Evolutionary conservation across 1,140 invertebrate genomes (phyloP).

Genomic region (Triops cancriformis): DNA sequence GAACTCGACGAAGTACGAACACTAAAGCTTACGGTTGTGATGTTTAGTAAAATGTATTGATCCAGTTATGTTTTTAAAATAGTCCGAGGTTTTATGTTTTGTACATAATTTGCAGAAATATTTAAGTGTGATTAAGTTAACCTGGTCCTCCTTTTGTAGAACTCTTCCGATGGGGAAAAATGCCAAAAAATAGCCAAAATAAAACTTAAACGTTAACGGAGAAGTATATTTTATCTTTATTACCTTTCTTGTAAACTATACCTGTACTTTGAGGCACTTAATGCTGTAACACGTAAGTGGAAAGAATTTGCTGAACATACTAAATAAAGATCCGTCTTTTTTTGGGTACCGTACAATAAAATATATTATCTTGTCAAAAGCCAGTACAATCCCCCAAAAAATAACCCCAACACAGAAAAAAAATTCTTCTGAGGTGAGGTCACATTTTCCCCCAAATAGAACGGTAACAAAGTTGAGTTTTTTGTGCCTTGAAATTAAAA

Average conservation of each 20-base stretch:
- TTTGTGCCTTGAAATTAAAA: slow-evolving; percentile 1
- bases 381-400: background rate
- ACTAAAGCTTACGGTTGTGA: background rate
- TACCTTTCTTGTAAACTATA: too few relatives aligned
- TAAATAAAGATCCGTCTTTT: background rate
- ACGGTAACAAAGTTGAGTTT: background rate
- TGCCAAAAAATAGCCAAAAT: too few relatives aligned
- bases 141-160: background rate
- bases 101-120: background rate
- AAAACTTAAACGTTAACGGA: too few relatives aligned
- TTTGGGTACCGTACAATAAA: slow-evolving; percentile 14
- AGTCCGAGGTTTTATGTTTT: background rate
- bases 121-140: background rate
- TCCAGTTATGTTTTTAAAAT: background rate
- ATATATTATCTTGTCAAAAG: slow-evolving; percentile 8
- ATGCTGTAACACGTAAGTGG: background rate
- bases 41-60: background rate
- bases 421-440: background rate
- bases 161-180: too few relatives aligned
- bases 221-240: too few relatives aligned
- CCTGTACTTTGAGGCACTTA: too few relatives aligned
- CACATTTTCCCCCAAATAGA: background rate
- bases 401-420: background rate
- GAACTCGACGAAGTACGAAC: background rate
- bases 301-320: background rate